Evolutionary conservation across 2,797 vertebrate species (phyloP), one percentile per base, ranked within the genome.

Genomic region (Taenioides sp.): DNA sequence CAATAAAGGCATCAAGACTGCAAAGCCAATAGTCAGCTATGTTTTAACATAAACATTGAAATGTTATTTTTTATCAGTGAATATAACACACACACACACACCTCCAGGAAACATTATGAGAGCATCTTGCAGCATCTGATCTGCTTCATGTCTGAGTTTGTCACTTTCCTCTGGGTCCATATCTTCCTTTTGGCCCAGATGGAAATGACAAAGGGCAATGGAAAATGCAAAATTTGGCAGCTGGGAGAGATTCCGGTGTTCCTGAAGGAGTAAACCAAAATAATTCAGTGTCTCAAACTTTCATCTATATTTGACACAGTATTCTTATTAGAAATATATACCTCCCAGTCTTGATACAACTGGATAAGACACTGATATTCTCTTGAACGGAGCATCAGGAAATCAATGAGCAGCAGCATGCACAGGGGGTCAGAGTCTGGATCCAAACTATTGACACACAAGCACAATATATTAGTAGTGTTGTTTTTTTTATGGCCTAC

Each of bases 201-300:
- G 93, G 86, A 96, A 98, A 80, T 95, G 93, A 0, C 95, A 95
- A 89, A 99, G 91, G 0, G 97, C 95, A 62, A 96, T 93, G 0
- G 98, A 99, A 88, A 97, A 97, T 47, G 96, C 95, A 81, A 99
- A 98, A 90, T 99, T 99, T 70, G 98, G 98, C 80, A 99, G 95
- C 93, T 98, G 97, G 65, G 96, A 98, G 74, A 99, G 87, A 90
- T 99, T 99, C 81, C 95, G 94, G 89, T 97, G 96, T 62, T 91
- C 94, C 98, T 99, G 80, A 17, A 31, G 11, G 4, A 52, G 25
- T 14, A 54, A 28, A 66, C 0, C 27, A 4, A 67, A 68, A 22
- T 43, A 69, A 65, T 9, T 40, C 9, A 63, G 18, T 47, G 47
- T 47, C n/a, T 20, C 27, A 2, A 63, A 40, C 11, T 47, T 65